phyloP scores from a whole-genome alignment of 2,113 vertebrate genomes.

The Globicephala melas region DNA sequence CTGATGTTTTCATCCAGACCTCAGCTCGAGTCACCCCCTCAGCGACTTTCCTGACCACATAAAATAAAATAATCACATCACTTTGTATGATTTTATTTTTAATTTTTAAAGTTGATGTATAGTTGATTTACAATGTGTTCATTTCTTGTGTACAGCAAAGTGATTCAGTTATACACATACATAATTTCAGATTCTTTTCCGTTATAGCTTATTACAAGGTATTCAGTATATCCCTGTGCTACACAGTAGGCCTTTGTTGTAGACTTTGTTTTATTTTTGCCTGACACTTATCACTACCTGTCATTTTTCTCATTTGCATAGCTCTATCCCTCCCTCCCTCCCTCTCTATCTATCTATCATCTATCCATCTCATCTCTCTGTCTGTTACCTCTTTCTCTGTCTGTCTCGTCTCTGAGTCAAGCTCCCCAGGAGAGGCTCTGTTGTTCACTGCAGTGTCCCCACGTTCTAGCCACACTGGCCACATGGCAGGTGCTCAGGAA shows the following conservation, averaged over 20 bases:
- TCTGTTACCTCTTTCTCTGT: background rate
- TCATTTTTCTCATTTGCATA: background rate
- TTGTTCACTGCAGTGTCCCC: no score
- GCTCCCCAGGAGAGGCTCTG: background rate
- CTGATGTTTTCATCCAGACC: background rate
- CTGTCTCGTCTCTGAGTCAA: background rate
- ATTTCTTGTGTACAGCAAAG: background rate
- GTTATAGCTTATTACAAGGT: background rate
- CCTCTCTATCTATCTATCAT: background rate
- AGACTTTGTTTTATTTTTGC: background rate
- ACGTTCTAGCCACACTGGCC: background rate
- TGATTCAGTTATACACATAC: background rate
- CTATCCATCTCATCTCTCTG: background rate
- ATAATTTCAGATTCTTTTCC: background rate
- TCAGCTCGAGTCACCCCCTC: background rate
- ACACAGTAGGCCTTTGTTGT: background rate
- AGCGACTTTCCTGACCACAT: background rate
- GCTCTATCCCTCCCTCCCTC: background rate
- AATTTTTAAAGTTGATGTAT: background rate
- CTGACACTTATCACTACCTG: background rate
- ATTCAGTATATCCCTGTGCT: background rate
- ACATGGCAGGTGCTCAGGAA: fast-evolving
- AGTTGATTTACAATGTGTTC: background rate
- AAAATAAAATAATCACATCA: background rate
- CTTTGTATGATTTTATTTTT: background rate